Conservation (phyloP, 2,113 vertebrate genomes). For the Malurus elegans region DNA sequence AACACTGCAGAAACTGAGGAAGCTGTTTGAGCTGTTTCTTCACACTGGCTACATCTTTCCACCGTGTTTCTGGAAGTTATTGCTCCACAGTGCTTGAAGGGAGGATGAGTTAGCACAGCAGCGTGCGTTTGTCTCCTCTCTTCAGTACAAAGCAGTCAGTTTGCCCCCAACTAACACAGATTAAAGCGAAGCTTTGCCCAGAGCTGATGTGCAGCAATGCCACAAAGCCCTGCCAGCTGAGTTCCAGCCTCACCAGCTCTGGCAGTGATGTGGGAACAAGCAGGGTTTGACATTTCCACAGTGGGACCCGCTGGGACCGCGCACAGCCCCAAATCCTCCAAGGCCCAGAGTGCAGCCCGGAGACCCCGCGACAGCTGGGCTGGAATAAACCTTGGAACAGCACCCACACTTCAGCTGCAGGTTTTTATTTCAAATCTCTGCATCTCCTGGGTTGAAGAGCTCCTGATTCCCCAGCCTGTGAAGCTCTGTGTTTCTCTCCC, state of each 20-base stretch:
- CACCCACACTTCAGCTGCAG: background rate
- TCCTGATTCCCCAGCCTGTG: background rate
- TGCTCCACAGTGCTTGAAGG: conserved; percentile 33
- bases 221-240: background rate
- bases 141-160: background rate
- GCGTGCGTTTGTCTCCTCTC: background rate
- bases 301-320: background rate
- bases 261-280: background rate
- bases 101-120: background rate
- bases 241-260: background rate
- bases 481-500: background rate
- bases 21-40: conserved; percentile 33
- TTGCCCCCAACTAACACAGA: background rate
- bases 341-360: background rate
- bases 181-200: background rate
- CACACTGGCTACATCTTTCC: background rate
- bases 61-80: conserved; percentile 2
- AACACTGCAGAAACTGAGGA: conserved; percentile 23
- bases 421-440: background rate
- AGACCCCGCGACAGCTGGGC: background rate
- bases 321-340: background rate
- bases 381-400: background rate
- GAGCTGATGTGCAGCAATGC: background rate
- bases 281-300: background rate
- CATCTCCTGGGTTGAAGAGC: background rate